A percentile compares a stretch with the other conserved stretches of the same genome.
These are phyloP conservation scores for Morelia viridis DNA, from an alignment of 2,797 vertebrate genomes.

Conservation along the genomic window DNA sequence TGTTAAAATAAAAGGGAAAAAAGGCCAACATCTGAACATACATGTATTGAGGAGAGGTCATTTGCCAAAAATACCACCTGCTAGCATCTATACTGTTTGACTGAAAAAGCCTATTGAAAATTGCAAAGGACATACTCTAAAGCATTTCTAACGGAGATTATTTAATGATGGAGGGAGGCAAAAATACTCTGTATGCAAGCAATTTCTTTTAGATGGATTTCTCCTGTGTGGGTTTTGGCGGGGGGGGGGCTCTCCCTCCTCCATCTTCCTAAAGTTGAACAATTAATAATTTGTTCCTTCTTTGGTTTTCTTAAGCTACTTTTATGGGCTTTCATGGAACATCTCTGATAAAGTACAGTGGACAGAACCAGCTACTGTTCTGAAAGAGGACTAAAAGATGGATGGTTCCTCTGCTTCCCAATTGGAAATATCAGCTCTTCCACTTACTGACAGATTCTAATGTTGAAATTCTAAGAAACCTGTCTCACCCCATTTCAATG, in stretches of 20 bases:
- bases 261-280: slow-evolving; percentile 59
- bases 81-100: slow-evolving; percentile 61
- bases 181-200: slow-evolving; percentile 67
- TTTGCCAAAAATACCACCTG: slow-evolving; percentile 66
- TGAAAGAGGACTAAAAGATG: slow-evolving; percentile 63
- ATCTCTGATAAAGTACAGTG: slow-evolving; percentile 59
- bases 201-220: slow-evolving; percentile 60
- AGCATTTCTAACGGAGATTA: slow-evolving; percentile 68
- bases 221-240: slow-evolving; percentile 48
- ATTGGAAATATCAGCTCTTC: slow-evolving; percentile 61
- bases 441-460: slow-evolving; percentile 56
- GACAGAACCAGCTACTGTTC: slow-evolving; percentile 60
- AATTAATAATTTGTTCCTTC: slow-evolving; percentile 70
- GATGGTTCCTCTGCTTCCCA: slow-evolving; percentile 60
- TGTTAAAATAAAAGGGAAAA: slow-evolving; percentile 41
- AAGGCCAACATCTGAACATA: slow-evolving; percentile 60
- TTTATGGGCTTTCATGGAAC: slow-evolving; percentile 62
- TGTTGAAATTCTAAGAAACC: slow-evolving; percentile 54
- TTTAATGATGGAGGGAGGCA: slow-evolving; percentile 60
- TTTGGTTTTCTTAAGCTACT: slow-evolving; percentile 53
- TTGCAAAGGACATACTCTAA: slow-evolving; percentile 53
- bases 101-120: slow-evolving; percentile 63
- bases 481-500: background rate
- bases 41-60: slow-evolving; percentile 57
- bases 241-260: background rate